Percentiles rank a stretch among this genome's conserved stretches.
Conservation (phyloP, 1,140 invertebrate genomes). For the Diachasma alloeum region DNA sequence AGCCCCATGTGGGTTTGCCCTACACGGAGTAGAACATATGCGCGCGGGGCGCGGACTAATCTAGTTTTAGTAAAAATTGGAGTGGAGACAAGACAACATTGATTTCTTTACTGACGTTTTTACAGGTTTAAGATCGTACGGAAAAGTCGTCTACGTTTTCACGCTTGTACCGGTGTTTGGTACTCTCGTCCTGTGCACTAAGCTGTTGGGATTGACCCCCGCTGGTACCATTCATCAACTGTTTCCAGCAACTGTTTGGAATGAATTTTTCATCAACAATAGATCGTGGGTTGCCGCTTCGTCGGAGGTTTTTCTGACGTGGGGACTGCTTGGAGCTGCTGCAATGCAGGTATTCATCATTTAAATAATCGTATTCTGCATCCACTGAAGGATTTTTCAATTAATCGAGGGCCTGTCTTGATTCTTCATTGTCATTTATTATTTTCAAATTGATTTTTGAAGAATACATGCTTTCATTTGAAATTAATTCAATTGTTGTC, state of each 20-base stretch:
- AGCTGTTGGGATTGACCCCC: slow-evolving; percentile 76
- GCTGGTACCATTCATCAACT: slow-evolving; percentile 71
- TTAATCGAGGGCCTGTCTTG: too few species aligned
- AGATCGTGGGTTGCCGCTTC: slow-evolving; percentile 83
- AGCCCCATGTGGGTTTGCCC: too few species aligned
- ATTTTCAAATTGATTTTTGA: too few species aligned
- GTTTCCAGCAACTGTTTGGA: slow-evolving; percentile 80
- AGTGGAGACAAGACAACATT: too few species aligned
- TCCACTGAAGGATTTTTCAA: neutral
- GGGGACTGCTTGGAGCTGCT: slow-evolving; percentile 87
- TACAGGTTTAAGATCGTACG: slow-evolving; percentile 80
- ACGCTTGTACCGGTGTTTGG: slow-evolving; percentile 78
- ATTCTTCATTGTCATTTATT: too few species aligned
- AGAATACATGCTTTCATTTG: too few species aligned
- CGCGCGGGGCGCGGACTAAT: too few species aligned
- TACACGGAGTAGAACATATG: too few species aligned
- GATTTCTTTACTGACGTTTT: neutral
- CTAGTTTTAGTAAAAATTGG: too few species aligned
- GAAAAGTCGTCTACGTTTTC: slow-evolving; percentile 82
- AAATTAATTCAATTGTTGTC: too few species aligned
- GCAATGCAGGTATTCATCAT: slow-evolving; percentile 73
- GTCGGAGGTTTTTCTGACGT: slow-evolving; percentile 88
- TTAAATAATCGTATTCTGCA: neutral
- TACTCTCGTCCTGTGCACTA: slow-evolving; percentile 76
- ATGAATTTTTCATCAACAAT: slow-evolving; percentile 82